Percentiles rank a stretch among this genome's conserved stretches.
These are phyloP conservation scores for Lathamus discolor DNA, from an alignment of 2,113 vertebrate genomes.

Conservation along the genomic window DNA sequence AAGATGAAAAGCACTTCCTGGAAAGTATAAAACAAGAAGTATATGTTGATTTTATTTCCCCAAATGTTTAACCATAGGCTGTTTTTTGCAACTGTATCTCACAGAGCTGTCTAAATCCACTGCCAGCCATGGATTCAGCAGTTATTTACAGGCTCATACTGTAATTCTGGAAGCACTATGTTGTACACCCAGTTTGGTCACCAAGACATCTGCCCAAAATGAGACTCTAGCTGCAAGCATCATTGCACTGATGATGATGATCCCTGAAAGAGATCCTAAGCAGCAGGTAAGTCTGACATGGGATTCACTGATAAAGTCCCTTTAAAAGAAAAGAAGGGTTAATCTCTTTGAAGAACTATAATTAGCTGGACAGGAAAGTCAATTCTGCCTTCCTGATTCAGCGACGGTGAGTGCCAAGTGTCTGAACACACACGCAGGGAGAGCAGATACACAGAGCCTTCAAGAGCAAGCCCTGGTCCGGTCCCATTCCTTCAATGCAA, in stretches of 20 bases:
- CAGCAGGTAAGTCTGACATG: neutral
- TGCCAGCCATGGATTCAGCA: neutral
- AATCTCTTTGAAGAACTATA: slow-evolving; percentile 8
- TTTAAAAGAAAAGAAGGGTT: neutral
- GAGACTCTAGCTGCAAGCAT: neutral
- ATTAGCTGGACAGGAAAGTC: neutral
- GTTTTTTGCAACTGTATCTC: neutral
- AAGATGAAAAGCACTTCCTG: neutral
- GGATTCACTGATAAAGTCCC: neutral
- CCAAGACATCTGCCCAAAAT: neutral
- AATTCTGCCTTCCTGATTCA: neutral
- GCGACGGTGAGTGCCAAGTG: neutral
- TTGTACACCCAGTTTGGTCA: fast-evolving
- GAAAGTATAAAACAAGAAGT: neutral
- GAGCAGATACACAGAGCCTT: neutral
- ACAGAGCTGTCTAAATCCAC: neutral
- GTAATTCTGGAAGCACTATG: neutral
- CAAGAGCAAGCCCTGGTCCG: neutral
- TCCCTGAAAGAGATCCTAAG: neutral
- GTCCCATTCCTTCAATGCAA: fast-evolving
- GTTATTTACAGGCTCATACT: neutral
- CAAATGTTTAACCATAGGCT: neutral
- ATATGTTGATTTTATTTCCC: neutral
- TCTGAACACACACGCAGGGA: neutral
- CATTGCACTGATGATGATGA: neutral